Conservation (phyloP, 2,113 vertebrate species). For the Riparia riparia region DNA sequence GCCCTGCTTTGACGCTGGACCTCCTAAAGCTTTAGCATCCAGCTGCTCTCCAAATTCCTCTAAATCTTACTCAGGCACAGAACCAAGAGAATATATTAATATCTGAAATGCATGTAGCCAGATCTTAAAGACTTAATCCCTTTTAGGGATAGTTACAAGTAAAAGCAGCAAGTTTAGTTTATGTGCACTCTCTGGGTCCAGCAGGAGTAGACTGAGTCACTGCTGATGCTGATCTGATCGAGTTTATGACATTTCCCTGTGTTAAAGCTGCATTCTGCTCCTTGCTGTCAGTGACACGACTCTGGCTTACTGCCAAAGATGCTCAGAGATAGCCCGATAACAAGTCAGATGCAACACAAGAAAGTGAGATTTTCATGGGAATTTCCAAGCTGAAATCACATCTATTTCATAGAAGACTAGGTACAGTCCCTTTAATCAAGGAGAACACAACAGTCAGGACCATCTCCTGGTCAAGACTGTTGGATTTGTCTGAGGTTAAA, state of each 20-base stretch:
- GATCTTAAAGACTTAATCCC: not conserved
- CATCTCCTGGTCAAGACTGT: not conserved
- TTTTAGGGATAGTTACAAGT: conserved; percentile 1
- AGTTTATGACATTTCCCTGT: not conserved
- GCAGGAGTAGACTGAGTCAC: not conserved
- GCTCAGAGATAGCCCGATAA: not conserved
- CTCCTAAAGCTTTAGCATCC: not conserved
- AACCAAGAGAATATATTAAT: conserved; percentile 2
- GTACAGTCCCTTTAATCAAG: not conserved
- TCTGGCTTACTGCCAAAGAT: not conserved
- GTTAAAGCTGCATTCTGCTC: not conserved
- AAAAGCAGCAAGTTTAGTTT: not conserved
- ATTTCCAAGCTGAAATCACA: not conserved
- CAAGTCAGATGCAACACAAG: not conserved
- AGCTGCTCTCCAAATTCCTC: conserved; percentile 34
- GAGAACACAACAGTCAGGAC: not conserved
- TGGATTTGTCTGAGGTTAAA: not conserved
- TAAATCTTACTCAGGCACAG: conserved; percentile 6
- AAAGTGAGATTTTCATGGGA: not conserved
- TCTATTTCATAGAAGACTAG: not conserved
- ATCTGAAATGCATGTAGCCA: not conserved
- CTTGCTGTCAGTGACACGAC: not conserved
- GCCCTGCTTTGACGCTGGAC: not conserved
- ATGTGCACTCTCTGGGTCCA: not conserved
- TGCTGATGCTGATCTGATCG: not conserved